phyloP scores from a whole-genome alignment of 2,113 vertebrate species.

The Miniopterus natalensis region DNA sequence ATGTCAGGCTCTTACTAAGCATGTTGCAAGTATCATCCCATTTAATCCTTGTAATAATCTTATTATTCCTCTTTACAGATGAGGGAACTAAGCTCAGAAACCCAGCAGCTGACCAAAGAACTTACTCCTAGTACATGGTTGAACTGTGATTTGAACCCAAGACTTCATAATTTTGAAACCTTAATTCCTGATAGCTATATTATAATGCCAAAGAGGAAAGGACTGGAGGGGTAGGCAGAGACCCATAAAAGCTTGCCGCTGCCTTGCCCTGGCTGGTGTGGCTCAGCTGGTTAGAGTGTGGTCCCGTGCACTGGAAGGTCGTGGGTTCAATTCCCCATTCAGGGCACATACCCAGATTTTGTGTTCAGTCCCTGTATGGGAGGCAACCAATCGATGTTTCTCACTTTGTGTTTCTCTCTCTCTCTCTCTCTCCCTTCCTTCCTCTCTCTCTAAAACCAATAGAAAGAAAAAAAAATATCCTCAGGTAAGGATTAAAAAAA shows the following conservation, averaged over 20 bases:
- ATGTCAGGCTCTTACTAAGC: conserved; percentile 43
- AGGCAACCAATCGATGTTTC: background rate
- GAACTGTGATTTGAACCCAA: conserved; percentile 1
- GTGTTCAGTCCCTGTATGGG: background rate
- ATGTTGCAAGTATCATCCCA: conserved; percentile 35
- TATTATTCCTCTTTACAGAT: conserved; percentile 38
- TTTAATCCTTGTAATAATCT: conserved; percentile 51
- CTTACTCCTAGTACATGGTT: background rate
- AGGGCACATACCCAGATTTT: background rate
- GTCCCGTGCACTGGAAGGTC: background rate
- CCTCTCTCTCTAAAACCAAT: background rate
- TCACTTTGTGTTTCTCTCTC: background rate
- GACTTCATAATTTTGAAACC: conserved; percentile 42
- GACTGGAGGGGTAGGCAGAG: background rate
- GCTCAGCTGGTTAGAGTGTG: background rate
- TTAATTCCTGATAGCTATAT: background rate
- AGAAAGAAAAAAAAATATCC: background rate
- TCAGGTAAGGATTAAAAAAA: background rate
- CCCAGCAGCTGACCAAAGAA: background rate
- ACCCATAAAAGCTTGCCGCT: background rate
- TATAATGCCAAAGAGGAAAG: background rate
- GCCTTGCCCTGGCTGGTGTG: background rate
- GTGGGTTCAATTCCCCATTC: background rate
- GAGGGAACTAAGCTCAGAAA: conserved; percentile 56
- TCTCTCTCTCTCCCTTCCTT: background rate